A percentile compares a stretch with the other conserved stretches of the same genome.
Evolutionary conservation across 2,113 vertebrate species (phyloP).

Genomic region (Papio anubis): DNA sequence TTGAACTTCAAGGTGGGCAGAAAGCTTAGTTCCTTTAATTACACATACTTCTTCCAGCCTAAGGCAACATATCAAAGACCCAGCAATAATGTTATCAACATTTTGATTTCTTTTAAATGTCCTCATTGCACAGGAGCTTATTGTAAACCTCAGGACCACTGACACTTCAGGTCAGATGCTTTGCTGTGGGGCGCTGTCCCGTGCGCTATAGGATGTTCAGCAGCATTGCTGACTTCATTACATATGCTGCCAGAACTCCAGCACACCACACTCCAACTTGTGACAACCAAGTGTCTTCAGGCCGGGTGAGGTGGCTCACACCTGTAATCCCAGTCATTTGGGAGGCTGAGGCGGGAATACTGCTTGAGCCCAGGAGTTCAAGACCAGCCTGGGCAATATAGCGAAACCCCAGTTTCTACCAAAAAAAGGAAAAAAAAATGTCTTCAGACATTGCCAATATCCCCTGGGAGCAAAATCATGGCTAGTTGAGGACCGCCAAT

Average conservation of each 20-base stretch:
- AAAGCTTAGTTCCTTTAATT: not conserved
- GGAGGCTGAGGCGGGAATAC: too few species aligned
- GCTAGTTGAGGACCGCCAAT: not conserved
- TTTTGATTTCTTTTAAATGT: not conserved
- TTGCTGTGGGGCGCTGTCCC: not conserved
- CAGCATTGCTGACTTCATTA: not conserved
- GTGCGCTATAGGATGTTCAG: not conserved
- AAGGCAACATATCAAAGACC: not conserved
- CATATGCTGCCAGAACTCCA: not conserved
- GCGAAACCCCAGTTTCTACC: too few species aligned
- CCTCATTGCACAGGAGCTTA: not conserved
- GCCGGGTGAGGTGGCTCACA: too few species aligned
- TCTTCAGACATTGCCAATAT: not conserved
- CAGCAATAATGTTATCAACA: not conserved
- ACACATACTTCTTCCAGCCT: not conserved
- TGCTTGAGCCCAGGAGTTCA: too few species aligned
- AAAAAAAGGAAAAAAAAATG: not conserved
- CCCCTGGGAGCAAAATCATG: not conserved
- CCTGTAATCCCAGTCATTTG: too few species aligned
- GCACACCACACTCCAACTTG: not conserved
- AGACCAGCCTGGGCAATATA: too few species aligned
- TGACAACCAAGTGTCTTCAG: not conserved
- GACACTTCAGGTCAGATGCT: not conserved
- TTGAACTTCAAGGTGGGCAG: not conserved
- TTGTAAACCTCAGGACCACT: not conserved